Percentiles rank a stretch among this genome's conserved stretches.
phyloP scores from a whole-genome alignment of 2,888 invertebrate species.

The Eristalinus sepulchralis region DNA sequence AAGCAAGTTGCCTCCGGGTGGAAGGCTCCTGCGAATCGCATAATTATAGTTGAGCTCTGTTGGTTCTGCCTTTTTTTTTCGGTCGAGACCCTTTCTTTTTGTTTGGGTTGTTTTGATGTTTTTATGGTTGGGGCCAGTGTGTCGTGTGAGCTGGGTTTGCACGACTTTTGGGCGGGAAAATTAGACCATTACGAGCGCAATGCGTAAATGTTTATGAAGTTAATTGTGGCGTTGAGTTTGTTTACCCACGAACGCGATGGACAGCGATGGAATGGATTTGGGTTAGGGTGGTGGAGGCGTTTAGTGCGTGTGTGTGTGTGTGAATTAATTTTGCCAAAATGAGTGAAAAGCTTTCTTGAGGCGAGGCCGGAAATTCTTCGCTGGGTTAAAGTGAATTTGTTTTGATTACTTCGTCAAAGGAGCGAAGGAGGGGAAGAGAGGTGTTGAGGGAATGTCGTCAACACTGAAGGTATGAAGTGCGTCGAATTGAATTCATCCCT shows the following conservation, averaged over 20 bases:
- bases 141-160: constrained; percentile 3
- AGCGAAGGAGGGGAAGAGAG: no score
- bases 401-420: neutral
- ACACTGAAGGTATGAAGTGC: no score
- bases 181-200: constrained; percentile 24
- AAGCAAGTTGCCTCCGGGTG: neutral
- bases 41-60: constrained; percentile 26
- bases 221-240: constrained; percentile 20
- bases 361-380: neutral
- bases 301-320: neutral
- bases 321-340: neutral
- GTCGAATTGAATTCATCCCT: no score
- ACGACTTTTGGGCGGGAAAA: constrained; percentile 17
- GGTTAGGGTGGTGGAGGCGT: neutral
- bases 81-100: neutral
- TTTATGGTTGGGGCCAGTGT: neutral
- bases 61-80: constrained; percentile 6
- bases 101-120: neutral
- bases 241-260: constrained; percentile 12
- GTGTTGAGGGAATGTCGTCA: no score
- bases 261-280: neutral
- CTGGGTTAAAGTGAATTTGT: neutral
- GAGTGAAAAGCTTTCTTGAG: neutral
- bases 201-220: constrained; percentile 39
- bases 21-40: no score